Conservation (phyloP, 2,888 invertebrate species). For the Andrena camellia region DNA sequence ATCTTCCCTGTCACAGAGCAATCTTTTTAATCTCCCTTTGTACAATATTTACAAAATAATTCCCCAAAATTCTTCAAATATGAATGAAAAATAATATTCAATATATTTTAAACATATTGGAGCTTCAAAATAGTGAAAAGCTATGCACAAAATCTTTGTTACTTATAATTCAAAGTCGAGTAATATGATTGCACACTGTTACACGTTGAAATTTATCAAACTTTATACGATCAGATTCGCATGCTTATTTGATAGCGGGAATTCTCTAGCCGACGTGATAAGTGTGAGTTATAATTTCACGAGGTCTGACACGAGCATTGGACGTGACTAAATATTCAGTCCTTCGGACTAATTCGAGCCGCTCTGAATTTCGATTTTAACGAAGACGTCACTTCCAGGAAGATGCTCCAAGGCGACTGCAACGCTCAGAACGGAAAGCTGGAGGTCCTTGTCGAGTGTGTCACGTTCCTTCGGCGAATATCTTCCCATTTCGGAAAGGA, state of each 20-base stretch:
- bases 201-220: too few relatives aligned
- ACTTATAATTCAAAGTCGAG: too few relatives aligned
- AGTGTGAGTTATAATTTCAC: constrained; percentile 12
- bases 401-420: background rate
- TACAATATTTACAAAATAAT: too few relatives aligned
- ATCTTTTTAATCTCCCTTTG: background rate
- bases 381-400: constrained; percentile 28
- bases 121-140: too few relatives aligned
- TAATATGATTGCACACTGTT: too few relatives aligned
- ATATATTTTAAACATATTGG: too few relatives aligned
- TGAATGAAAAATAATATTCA: too few relatives aligned
- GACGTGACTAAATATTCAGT: constrained; percentile 25
- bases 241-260: constrained; percentile 4
- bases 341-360: background rate
- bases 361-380: constrained; percentile 39
- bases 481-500: constrained; percentile 23
- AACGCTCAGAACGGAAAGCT: constrained; percentile 4
- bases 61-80: too few relatives aligned
- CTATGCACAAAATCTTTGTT: too few relatives aligned
- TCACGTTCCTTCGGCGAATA: constrained; percentile 30
- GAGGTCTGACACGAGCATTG: background rate
- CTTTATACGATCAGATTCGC: too few relatives aligned
- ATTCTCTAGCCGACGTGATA: background rate
- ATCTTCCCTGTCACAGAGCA: constrained; percentile 7
- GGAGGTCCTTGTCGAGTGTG: constrained; percentile 7